Conservation (phyloP, 2,888 invertebrate species). For the Ellobium chinense region DNA sequence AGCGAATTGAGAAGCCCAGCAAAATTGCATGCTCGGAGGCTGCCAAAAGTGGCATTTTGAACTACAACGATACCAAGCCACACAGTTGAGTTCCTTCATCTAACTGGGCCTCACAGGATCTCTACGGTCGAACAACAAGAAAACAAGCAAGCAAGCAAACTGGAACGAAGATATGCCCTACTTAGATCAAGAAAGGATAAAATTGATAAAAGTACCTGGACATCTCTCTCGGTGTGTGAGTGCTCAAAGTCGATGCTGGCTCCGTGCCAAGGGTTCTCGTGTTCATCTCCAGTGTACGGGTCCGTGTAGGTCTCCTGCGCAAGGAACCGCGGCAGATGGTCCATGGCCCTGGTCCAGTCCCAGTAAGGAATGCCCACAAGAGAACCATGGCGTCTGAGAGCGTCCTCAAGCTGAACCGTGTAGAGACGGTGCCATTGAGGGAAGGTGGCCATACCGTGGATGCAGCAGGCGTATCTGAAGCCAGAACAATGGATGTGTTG, state of each 20-base stretch:
- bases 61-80: no score
- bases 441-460: slow-evolving; percentile 58
- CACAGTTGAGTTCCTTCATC: no score
- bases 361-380: slow-evolving; percentile 54
- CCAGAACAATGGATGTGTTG: no score
- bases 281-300: slow-evolving; percentile 28
- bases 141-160: not conserved
- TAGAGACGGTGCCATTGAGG: slow-evolving; percentile 58
- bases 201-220: slow-evolving; percentile 29
- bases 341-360: slow-evolving; percentile 50
- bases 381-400: slow-evolving; percentile 53
- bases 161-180: no score
- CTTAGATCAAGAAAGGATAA: no score
- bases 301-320: slow-evolving; percentile 43
- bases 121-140: no score
- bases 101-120: no score
- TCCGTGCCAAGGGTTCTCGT: slow-evolving; percentile 51
- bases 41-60: no score
- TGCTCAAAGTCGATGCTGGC: slow-evolving; percentile 52
- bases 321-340: slow-evolving; percentile 46
- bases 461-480: slow-evolving; percentile 52
- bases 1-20: no score
- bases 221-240: slow-evolving; percentile 44
- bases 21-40: no score
- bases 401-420: slow-evolving; percentile 55